A percentile compares a stretch with the other conserved stretches of the same genome.
phyloP scores from a whole-genome alignment of 2,888 invertebrate genomes.

The Tenthredo notha region DNA sequence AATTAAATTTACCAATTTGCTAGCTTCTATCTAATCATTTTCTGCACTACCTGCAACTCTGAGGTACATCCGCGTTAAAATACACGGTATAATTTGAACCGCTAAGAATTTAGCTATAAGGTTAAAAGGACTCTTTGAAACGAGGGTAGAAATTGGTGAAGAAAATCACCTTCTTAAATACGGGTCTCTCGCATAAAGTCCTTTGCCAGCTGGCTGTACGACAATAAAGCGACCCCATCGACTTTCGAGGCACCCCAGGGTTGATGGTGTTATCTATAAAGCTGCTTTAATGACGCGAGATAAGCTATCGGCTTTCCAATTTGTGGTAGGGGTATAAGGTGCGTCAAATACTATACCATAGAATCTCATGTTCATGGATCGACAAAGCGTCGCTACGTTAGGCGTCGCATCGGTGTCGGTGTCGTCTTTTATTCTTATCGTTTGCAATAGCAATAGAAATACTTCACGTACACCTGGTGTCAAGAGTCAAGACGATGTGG shows the following conservation, averaged over 20 bases:
- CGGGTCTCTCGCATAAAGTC: background rate
- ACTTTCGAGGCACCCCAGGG: conserved; percentile 2
- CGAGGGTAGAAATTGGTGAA: background rate
- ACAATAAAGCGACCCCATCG: background rate
- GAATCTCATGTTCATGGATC: conserved; percentile 1
- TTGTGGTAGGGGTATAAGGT: conserved; percentile 11
- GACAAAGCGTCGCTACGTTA: background rate
- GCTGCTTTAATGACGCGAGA: conserved; percentile 38
- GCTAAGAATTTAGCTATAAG: background rate
- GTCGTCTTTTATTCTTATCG: conserved; percentile 15
- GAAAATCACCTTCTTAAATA: conserved; percentile 25
- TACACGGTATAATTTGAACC: background rate
- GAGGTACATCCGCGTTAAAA: background rate
- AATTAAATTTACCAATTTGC: background rate
- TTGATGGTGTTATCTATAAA: background rate
- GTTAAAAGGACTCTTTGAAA: background rate
- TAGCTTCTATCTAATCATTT: background rate
- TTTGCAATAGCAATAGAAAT: background rate
- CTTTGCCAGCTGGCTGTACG: conserved; percentile 11
- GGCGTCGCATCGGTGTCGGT: background rate
- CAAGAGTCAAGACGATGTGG: conserved; percentile 1
- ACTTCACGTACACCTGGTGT: background rate
- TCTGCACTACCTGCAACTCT: background rate
- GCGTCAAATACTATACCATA: background rate
- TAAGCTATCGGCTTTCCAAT: conserved; percentile 19